Evolutionary conservation across 2,888 invertebrate genomes (phyloP).

Genomic region (Hemistola chrysoprasaria): DNA sequence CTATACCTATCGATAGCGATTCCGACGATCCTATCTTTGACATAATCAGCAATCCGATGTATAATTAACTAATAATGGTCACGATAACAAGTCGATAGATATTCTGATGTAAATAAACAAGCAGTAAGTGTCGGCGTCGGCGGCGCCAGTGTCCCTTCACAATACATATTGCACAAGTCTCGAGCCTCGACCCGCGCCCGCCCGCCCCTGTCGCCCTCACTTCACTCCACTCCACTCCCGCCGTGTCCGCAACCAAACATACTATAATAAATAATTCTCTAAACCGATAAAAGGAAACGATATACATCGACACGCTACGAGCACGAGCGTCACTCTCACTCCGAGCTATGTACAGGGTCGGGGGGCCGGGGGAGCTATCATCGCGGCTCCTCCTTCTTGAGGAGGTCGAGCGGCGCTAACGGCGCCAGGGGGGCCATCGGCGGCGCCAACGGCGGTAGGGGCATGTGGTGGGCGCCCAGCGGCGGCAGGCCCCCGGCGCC

Average conservation of each 20-base stretch:
- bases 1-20: conserved; percentile 73
- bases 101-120: conserved; percentile 80
- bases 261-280: conserved; percentile 76
- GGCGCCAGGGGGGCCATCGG: conserved; percentile 44
- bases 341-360: conserved; percentile 45
- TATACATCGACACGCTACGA: conserved; percentile 58
- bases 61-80: conserved; percentile 82
- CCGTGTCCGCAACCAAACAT: conserved; percentile 52
- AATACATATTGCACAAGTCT: conserved; percentile 68
- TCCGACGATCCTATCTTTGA: conserved; percentile 74
- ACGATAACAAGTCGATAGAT: conserved; percentile 81
- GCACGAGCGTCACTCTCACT: conserved; percentile 44
- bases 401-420: conserved; percentile 81
- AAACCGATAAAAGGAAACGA: conserved; percentile 70
- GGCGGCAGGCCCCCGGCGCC: conserved; percentile 71
- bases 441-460: conserved; percentile 46
- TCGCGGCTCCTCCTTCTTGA: conserved; percentile 83
- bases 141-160: conserved; percentile 58
- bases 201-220: no score
- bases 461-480: conserved; percentile 52
- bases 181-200: conserved; percentile 60
- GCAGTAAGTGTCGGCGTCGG: conserved; percentile 67
- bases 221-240: no score
- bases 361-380: conserved; percentile 64
- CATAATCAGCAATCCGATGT: conserved; percentile 75